phyloP scores from a whole-genome alignment of 2,113 vertebrate species.

The Cheilinus undulatus region DNA sequence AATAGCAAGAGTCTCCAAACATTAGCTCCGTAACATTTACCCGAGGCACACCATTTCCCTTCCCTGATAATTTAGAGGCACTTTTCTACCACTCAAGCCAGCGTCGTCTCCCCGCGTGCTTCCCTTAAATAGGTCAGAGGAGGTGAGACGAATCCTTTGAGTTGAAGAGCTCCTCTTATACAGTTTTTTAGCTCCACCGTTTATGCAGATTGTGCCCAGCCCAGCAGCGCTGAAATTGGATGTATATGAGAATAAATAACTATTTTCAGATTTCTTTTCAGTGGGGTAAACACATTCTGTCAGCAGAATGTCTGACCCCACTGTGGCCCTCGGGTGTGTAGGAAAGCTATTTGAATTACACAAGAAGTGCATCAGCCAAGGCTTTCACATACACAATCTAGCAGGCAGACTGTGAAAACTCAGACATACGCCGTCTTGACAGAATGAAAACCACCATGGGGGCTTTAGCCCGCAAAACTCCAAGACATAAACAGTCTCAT shows the following conservation, averaged over 20 bases:
- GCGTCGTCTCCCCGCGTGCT: background rate
- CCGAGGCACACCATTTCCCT: background rate
- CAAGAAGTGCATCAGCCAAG: slow-evolving; percentile 10
- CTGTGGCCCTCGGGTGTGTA: slow-evolving; percentile 22
- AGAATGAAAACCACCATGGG: slow-evolving; percentile 44
- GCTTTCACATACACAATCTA: slow-evolving; percentile 5
- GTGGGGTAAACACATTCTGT: slow-evolving; percentile 38
- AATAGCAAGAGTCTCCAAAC: background rate
- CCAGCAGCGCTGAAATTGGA: slow-evolving; percentile 44
- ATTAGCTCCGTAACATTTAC: slow-evolving; percentile 3
- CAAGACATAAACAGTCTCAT: slow-evolving; percentile 46
- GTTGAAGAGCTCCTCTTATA: slow-evolving; percentile 37
- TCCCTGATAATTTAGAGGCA: slow-evolving; percentile 11
- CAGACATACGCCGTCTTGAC: slow-evolving; percentile 38
- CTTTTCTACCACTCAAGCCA: slow-evolving; percentile 11
- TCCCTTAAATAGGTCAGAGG: slow-evolving; percentile 21
- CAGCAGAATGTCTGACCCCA: slow-evolving; percentile 58
- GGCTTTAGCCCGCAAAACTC: slow-evolving; percentile 37
- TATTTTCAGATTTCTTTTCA: slow-evolving; percentile 51
- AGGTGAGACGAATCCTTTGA: slow-evolving; percentile 45
- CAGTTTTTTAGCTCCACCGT: slow-evolving; percentile 31
- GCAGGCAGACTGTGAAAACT: background rate
- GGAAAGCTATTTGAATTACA: slow-evolving; percentile 47
- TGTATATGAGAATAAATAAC: slow-evolving; percentile 60
- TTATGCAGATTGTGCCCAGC: slow-evolving; percentile 22